These are phyloP conservation scores for Egretta garzetta DNA, from an alignment of 2,113 vertebrate genomes.

Conservation along the genomic window DNA sequence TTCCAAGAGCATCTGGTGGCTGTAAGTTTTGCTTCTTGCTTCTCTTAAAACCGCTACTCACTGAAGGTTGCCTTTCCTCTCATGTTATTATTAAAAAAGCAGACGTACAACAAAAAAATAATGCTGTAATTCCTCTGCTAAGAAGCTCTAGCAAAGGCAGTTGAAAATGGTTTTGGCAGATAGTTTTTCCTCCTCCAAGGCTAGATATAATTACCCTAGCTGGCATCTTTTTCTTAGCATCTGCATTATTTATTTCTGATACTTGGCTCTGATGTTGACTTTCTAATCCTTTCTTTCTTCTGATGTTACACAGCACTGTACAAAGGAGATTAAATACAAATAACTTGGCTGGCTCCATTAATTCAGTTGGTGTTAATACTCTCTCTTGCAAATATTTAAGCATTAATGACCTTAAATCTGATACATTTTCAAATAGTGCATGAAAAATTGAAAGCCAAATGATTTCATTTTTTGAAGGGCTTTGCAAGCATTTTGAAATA, in stretches of 20 bases:
- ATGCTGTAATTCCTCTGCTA: background rate
- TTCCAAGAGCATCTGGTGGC: background rate
- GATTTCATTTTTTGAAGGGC: background rate
- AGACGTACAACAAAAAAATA: background rate
- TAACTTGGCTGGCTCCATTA: background rate
- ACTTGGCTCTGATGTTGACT: background rate
- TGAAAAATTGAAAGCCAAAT: background rate
- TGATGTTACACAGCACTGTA: background rate
- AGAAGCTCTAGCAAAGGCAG: background rate
- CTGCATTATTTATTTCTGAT: conserved; percentile 12
- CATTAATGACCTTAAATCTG: background rate
- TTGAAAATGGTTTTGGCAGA: background rate
- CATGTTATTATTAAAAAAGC: background rate
- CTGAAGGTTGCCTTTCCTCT: background rate
- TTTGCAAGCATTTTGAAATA: background rate
- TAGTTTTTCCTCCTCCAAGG: background rate
- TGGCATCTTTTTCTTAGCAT: background rate
- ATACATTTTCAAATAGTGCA: background rate
- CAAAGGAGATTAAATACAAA: background rate
- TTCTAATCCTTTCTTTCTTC: conserved; percentile 13
- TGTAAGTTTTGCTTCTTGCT: background rate
- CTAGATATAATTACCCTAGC: background rate
- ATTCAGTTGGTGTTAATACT: background rate
- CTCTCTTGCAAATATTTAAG: background rate
- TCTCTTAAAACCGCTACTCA: background rate